Conservation (phyloP, 2,888 invertebrate species). For the Phorcus lineatus region DNA sequence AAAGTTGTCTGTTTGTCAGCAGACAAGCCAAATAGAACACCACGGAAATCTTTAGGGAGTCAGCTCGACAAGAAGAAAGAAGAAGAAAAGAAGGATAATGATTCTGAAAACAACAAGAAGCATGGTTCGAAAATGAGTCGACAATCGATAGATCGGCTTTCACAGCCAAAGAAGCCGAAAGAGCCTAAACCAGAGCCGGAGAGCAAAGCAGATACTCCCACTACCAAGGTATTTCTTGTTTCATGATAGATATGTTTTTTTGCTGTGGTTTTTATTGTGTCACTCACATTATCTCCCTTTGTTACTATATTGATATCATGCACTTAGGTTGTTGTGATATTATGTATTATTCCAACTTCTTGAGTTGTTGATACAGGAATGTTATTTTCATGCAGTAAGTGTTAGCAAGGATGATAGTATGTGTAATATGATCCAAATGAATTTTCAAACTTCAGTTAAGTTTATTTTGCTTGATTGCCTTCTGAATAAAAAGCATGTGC, state of each 20-base stretch:
- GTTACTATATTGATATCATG: no score
- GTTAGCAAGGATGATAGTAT: not conserved
- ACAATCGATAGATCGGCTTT: slow-evolving; percentile 43
- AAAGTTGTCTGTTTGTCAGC: slow-evolving; percentile 14
- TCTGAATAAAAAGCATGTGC: no score
- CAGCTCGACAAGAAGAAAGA: slow-evolving; percentile 12
- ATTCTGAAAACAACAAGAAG: slow-evolving; percentile 31
- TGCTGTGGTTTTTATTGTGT: not conserved
- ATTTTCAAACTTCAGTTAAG: no score
- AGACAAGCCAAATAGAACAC: slow-evolving; percentile 24
- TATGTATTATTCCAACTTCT: no score
- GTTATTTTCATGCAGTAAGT: no score
- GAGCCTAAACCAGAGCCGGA: slow-evolving; percentile 42
- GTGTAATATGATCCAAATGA: no score
- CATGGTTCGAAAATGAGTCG: slow-evolving; percentile 26
- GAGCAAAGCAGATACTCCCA: slow-evolving; percentile 24
- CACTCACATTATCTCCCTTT: no score
- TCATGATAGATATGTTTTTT: not conserved
- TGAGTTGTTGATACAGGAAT: no score
- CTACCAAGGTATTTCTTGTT: not conserved
- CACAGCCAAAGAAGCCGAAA: slow-evolving; percentile 38
- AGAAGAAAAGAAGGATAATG: slow-evolving; percentile 28
- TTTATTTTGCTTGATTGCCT: no score
- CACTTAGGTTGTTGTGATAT: no score
- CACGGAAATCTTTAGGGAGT: slow-evolving; percentile 27